Evolutionary conservation across 2,797 vertebrate genomes (phyloP).

Genomic region (Chelon labrosus): DNA sequence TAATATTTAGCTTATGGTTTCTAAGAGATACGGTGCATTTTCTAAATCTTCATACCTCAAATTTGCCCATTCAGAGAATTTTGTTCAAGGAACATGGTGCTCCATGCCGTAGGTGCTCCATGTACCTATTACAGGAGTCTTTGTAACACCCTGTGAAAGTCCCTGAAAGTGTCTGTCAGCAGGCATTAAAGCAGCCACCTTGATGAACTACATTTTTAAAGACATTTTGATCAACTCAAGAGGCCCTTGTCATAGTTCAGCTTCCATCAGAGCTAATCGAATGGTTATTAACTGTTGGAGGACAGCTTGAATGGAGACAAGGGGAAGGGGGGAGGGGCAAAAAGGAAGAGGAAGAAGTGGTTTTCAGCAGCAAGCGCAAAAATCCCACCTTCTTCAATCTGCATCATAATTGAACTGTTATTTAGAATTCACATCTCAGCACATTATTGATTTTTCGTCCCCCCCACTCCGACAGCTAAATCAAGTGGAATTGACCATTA

Average conservation of each 20-base stretch:
- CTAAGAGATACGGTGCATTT: too few species aligned
- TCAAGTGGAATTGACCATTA: constrained; percentile 73
- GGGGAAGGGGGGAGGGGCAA: constrained; percentile 1
- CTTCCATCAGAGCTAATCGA: constrained; percentile 60
- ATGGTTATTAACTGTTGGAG: constrained; percentile 53
- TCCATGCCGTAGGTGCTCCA: neutral
- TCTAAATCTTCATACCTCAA: too few species aligned
- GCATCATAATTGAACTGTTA: constrained; percentile 74
- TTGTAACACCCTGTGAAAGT: constrained; percentile 21
- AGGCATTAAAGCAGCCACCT: constrained; percentile 18
- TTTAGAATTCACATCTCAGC: constrained; percentile 76
- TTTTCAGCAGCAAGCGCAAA: constrained; percentile 37
- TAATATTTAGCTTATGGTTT: neutral
- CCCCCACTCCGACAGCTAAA: constrained; percentile 60
- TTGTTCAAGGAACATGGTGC: neutral
- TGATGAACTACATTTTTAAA: constrained; percentile 64
- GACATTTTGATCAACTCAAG: constrained; percentile 62
- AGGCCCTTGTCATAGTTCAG: constrained; percentile 65
- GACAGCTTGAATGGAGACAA: constrained; percentile 22
- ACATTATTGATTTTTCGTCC: constrained; percentile 68
- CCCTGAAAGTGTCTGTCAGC: constrained; percentile 28
- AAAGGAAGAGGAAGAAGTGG: constrained; percentile 24
- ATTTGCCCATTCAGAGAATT: neutral
- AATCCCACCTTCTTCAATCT: constrained; percentile 61
- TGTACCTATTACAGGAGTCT: neutral